Conservation (phyloP, 2,113 vertebrate species). For the Dissostichus mawsoni region DNA sequence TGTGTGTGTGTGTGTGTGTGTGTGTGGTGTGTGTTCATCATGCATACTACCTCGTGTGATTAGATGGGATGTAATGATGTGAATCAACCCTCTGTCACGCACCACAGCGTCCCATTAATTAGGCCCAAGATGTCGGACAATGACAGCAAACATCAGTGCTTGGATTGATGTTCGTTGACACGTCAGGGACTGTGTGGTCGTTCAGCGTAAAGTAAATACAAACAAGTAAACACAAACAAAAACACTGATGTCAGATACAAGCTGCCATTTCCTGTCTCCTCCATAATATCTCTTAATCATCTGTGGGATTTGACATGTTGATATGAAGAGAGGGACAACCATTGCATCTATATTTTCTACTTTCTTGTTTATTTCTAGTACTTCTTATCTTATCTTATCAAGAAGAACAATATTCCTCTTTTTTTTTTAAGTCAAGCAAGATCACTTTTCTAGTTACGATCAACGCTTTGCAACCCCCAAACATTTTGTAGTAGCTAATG, state of each 20-base stretch:
- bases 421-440: too few relatives aligned
- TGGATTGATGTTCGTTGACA: slow-evolving; percentile 45
- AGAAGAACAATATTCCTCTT: neutral
- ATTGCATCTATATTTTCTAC: too few relatives aligned
- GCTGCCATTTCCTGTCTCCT: slow-evolving; percentile 15
- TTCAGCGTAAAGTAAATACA: slow-evolving; percentile 9
- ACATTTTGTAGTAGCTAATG: too few relatives aligned
- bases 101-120: slow-evolving; percentile 65
- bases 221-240: slow-evolving; percentile 9
- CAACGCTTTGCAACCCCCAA: too few relatives aligned
- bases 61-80: slow-evolving; percentile 64
- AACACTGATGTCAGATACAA: slow-evolving; percentile 36
- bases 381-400: neutral
- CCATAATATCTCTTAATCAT: neutral
- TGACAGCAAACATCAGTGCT: slow-evolving; percentile 57
- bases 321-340: too few relatives aligned
- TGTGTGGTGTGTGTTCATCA: slow-evolving; percentile 17
- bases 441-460: too few relatives aligned
- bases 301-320: neutral
- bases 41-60: slow-evolving; percentile 31
- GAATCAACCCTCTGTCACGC: slow-evolving; percentile 74
- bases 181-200: neutral
- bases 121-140: slow-evolving; percentile 61
- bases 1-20: slow-evolving; percentile 18
- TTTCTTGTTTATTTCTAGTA: too few relatives aligned